A percentile compares a stretch with the other conserved stretches of the same genome.
Evolutionary conservation across 1,140 invertebrate species (phyloP).

Genomic region (Tachypleus tridentatus): DNA sequence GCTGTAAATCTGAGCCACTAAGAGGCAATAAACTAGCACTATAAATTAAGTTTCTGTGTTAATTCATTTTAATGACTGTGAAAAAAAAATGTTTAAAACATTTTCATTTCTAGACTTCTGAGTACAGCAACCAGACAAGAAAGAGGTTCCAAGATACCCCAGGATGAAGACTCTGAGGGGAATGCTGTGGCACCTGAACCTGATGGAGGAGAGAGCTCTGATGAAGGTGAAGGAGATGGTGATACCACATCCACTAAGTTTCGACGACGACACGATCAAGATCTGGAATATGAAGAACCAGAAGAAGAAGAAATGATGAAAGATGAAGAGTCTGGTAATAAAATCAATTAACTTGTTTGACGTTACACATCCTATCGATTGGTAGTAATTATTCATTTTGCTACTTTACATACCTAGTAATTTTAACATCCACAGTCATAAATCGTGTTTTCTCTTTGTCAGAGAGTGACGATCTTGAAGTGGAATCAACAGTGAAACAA

Average conservation of each 20-base stretch:
- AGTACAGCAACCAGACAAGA: not conserved
- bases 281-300: slow-evolving; percentile 64
- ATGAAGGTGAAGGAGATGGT: slow-evolving; percentile 45
- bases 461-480: slow-evolving; percentile 25
- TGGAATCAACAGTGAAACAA: slow-evolving; percentile 23
- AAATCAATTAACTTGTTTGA: no score
- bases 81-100: no score
- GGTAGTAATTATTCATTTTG: no score
- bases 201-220: slow-evolving; percentile 43
- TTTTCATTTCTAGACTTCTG: no score
- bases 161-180: slow-evolving; percentile 31
- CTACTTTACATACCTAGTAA: no score
- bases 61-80: no score
- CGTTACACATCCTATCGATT: no score
- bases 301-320: slow-evolving; percentile 50
- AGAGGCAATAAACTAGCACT: no score
- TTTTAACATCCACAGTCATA: no score
- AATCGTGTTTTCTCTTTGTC: not conserved
- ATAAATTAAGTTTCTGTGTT: no score
- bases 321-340: slow-evolving; percentile 6
- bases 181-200: slow-evolving; percentile 35
- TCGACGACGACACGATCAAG: slow-evolving; percentile 44
- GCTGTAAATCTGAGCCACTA: no score
- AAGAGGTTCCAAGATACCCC: not conserved
- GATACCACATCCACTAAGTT: slow-evolving; percentile 45